Percentiles rank a stretch among this genome's conserved stretches.
Evolutionary conservation across 2,888 invertebrate genomes (phyloP).

Genomic region (Ichneumon xanthorius): DNA sequence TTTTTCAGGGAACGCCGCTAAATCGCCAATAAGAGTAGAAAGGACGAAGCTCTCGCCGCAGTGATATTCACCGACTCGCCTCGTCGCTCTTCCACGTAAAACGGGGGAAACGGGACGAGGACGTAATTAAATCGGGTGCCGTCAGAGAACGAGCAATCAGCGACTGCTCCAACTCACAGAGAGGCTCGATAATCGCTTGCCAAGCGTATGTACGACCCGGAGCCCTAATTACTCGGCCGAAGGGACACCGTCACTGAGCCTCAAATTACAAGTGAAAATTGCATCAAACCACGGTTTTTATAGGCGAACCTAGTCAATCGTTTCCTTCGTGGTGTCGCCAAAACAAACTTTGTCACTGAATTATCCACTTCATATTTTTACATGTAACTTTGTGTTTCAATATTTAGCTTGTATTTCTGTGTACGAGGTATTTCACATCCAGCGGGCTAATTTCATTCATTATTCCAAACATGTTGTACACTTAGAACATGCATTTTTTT

Average conservation of each 20-base stretch:
- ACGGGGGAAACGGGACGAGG: slow-evolving; percentile 72
- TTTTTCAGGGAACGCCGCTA: slow-evolving; percentile 1
- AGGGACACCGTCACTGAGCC: slow-evolving; percentile 29
- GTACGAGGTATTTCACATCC: too few species aligned
- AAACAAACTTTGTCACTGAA: not conserved
- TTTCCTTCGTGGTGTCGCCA: too few species aligned
- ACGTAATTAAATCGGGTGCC: slow-evolving; percentile 69
- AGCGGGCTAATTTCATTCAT: not conserved
- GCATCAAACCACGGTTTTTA: not conserved
- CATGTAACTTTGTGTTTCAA: not conserved
- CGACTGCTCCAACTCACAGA: slow-evolving; percentile 34
- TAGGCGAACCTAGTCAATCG: not conserved
- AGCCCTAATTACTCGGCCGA: slow-evolving; percentile 46
- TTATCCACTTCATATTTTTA: not conserved
- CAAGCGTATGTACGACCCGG: slow-evolving; percentile 21
- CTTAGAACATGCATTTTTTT: not conserved
- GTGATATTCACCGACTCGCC: slow-evolving; percentile 46
- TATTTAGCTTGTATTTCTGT: not conserved
- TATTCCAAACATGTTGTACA: too few species aligned
- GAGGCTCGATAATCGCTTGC: slow-evolving; percentile 49
- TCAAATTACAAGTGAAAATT: slow-evolving; percentile 21
- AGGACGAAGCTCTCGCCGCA: slow-evolving; percentile 23
- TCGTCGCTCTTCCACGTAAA: slow-evolving; percentile 65
- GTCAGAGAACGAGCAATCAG: slow-evolving; percentile 51
- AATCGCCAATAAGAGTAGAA: slow-evolving; percentile 36